Base-by-base conservation (phyloP, 2,113 vertebrate species). In the Xiphophorus hellerii region DNA sequence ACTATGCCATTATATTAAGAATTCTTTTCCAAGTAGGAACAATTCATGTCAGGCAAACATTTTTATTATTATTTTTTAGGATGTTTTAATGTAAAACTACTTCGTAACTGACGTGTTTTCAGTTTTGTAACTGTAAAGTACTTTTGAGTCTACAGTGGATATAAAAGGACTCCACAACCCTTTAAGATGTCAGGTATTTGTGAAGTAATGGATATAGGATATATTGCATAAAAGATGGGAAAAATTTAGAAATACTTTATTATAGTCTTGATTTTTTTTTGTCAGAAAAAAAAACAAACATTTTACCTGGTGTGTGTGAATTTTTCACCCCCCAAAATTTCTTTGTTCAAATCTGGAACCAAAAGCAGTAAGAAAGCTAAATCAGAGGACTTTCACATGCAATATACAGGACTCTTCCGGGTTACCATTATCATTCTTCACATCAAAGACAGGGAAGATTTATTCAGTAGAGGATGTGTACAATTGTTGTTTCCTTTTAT, bases 401-500 rank as follows among this genome's bases (percentile, higher is more conserved):
- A 65, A 37, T 65, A 69, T 77, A 77, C 66, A 73, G 66, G 66
- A 80, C 69, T 65, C 39, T 35, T 78, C 68, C 54, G 15, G 66
- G 71, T 61, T 51, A 17, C 74, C 30, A 31, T 65, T 80, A 79
- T 80, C 76, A 48, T 65, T 42, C 51, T 70, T 12, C 37, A 69
- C 74, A 62, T 83, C 78, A 77, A 84, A 86, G 71, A 66, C 71
- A 73, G 60, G 68, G 51, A n/a, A 77, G 77, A 82, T 82, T 82
- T 87, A 80, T 58, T 71, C 83, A 62, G 78, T 73, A 73, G 62
- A 87, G 75, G 87, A 90, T 82, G 77, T 86, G 74, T 78, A 86
- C 84, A 86, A 81, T 66, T 51, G 71, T 86, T 81, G 82, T 79
- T 83, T 87, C 79, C 79, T 90, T 91, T 86, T 80, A 87, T 82